A percentile compares a stretch with the other conserved stretches of the same genome.
These are phyloP conservation scores for Nyctereutes procyonoides DNA, from an alignment of 2,113 vertebrate species.

Conservation along the genomic window DNA sequence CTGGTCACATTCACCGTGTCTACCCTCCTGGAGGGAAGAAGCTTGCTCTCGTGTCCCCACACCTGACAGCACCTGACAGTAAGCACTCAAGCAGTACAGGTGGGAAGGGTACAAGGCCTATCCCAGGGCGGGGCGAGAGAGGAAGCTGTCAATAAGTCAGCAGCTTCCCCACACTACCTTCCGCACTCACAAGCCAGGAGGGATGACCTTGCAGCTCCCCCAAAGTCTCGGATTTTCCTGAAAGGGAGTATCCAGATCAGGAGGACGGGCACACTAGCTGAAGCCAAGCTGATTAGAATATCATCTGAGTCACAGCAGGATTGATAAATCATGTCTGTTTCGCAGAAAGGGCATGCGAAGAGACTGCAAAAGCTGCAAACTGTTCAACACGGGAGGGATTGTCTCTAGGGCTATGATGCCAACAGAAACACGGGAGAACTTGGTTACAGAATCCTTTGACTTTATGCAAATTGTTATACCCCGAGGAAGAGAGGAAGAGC, in stretches of 20 bases:
- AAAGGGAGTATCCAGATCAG: neutral
- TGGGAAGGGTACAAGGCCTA: neutral
- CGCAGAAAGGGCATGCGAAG: neutral
- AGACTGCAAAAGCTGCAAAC: neutral
- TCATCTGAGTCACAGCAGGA: neutral
- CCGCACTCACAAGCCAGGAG: neutral
- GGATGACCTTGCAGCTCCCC: neutral
- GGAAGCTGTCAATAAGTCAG: neutral
- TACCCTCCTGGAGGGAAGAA: neutral
- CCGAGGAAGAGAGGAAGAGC: neutral
- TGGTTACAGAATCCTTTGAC: neutral
- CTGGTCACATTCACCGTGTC: neutral
- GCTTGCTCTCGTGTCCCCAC: neutral
- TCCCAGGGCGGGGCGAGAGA: neutral
- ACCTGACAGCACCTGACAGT: neutral
- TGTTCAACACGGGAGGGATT: neutral
- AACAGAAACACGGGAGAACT: neutral
- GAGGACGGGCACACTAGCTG: neutral
- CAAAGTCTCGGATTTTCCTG: neutral
- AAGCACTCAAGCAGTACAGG: neutral
- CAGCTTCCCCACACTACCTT: neutral
- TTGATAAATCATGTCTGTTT: neutral
- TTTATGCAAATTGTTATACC: neutral
- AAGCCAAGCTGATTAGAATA: neutral
- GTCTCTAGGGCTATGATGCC: neutral